Evolutionary conservation across 2,797 vertebrate species (phyloP).

Genomic region (Pyrrhura leucotis): DNA sequence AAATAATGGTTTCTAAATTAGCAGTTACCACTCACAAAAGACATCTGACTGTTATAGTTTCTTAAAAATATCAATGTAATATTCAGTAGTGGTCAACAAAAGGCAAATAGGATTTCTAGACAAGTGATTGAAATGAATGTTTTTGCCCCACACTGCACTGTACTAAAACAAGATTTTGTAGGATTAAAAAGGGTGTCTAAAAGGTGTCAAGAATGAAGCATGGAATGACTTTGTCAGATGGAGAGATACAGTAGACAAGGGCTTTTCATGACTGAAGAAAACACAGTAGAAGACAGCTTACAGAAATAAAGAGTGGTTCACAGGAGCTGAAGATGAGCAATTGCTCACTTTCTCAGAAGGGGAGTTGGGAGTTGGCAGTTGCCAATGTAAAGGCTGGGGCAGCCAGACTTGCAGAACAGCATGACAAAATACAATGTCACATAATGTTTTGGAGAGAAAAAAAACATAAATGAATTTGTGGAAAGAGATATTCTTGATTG

Average conservation of each 20-base stretch:
- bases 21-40: not conserved
- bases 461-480: not conserved
- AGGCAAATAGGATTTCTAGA: not conserved
- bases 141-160: not conserved
- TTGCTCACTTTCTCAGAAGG: not conserved
- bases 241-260: not conserved
- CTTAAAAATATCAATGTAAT: not conserved
- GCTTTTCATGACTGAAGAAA: not conserved
- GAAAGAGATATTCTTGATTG: not conserved
- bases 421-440: fast-evolving
- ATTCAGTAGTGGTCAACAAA: not conserved
- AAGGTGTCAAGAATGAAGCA: not conserved
- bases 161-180: not conserved
- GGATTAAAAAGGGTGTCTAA: not conserved
- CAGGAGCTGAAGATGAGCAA: not conserved
- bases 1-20: not conserved
- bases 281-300: not conserved
- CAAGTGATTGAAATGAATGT: not conserved
- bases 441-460: not conserved
- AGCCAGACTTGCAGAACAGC: not conserved
- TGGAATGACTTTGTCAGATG: not conserved
- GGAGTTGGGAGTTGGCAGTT: not conserved
- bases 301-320: not conserved
- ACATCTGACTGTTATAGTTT: not conserved
- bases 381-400: not conserved